These are phyloP conservation scores for Acanthornis magna DNA, from an alignment of 2,797 vertebrate genomes.

Conservation along the genomic window DNA sequence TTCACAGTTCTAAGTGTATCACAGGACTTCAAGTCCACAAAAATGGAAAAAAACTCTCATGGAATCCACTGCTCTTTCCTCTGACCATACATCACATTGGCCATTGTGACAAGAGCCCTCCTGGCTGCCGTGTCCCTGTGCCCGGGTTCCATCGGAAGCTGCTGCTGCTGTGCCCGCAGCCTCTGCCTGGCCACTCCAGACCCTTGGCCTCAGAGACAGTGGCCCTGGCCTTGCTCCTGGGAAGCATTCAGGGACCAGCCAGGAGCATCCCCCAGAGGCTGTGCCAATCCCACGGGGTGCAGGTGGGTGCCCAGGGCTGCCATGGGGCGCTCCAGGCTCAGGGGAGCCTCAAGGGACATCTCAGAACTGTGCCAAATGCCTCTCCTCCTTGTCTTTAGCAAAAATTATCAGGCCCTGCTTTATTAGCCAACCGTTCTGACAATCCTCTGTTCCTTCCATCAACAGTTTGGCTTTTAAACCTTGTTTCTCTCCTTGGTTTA, in stretches of 20 bases:
- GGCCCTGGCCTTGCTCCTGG: fast-evolving
- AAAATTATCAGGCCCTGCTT: fast-evolving
- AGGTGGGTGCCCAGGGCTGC: background rate
- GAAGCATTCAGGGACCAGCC: background rate
- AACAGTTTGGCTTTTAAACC: background rate
- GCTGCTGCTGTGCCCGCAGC: background rate
- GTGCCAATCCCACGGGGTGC: fast-evolving
- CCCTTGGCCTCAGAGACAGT: background rate
- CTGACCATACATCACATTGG: fast-evolving
- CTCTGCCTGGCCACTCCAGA: fast-evolving
- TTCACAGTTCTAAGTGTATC: background rate
- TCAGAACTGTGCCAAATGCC: background rate
- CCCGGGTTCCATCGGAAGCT: background rate
- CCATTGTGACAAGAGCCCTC: background rate
- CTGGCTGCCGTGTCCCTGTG: fast-evolving
- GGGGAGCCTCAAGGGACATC: fast-evolving
- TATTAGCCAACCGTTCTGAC: background rate
- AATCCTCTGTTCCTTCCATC: background rate
- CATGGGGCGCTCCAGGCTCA: fast-evolving
- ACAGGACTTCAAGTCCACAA: background rate
- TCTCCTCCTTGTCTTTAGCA: background rate
- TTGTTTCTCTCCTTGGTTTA: background rate
- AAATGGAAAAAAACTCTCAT: background rate
- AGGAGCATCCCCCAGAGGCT: background rate
- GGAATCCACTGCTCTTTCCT: background rate